These are phyloP conservation scores for Anguilla japonica DNA, from an alignment of 2,113 vertebrate genomes.

Conservation along the genomic window DNA sequence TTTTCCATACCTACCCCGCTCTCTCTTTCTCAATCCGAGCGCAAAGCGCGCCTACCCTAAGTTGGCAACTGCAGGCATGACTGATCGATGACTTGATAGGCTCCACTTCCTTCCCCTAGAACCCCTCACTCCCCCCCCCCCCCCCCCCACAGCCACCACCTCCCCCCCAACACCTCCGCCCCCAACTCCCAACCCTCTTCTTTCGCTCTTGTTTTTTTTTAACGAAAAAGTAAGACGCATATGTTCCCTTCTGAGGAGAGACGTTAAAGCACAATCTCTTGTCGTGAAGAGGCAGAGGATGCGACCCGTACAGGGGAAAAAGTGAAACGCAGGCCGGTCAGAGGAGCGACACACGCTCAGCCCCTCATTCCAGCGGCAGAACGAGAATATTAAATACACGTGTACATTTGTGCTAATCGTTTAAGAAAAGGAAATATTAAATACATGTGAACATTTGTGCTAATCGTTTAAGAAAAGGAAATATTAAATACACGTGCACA, in stretches of 20 bases:
- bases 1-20: neutral
- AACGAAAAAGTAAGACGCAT: constrained; percentile 61
- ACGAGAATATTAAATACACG: too few relatives aligned
- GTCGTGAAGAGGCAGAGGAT: constrained; percentile 57
- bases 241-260: constrained; percentile 55
- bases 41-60: constrained; percentile 4
- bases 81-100: constrained; percentile 23
- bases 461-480: neutral
- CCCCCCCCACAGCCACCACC: too few relatives aligned
- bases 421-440: constrained; percentile 55
- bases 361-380: constrained; percentile 42
- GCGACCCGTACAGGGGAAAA: constrained; percentile 58
- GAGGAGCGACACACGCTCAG: constrained; percentile 69
- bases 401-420: too few relatives aligned
- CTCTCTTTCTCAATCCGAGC: constrained; percentile 25
- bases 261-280: constrained; percentile 66
- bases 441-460: constrained; percentile 47
- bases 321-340: constrained; percentile 65
- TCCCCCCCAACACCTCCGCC: too few relatives aligned
- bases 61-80: neutral
- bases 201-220: neutral
- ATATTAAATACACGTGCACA: too few relatives aligned
- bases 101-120: constrained; percentile 31
- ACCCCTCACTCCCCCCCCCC: neutral
- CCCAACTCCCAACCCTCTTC: too few relatives aligned